Evolutionary conservation across 2,888 invertebrate genomes (phyloP).

Genomic region (Ctena decussata): DNA sequence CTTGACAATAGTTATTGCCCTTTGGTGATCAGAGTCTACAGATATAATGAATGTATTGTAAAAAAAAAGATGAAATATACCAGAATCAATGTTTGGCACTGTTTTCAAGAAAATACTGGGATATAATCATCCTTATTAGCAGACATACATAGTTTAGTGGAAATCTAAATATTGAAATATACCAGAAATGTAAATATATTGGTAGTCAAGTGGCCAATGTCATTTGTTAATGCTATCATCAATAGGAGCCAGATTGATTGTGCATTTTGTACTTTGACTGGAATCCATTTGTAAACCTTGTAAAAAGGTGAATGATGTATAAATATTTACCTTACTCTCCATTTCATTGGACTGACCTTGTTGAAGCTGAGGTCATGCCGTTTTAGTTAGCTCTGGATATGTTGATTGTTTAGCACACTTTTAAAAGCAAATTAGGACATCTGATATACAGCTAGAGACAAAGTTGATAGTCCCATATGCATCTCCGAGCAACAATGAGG

Average conservation of each 20-base stretch:
- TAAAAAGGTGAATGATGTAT: neutral
- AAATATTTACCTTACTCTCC: neutral
- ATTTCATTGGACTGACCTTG: neutral
- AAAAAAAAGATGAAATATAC: too few relatives aligned
- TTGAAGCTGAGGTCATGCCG: neutral
- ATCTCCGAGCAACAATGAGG: too few relatives aligned
- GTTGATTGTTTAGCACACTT: too few relatives aligned
- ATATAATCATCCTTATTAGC: neutral
- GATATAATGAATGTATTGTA: too few relatives aligned
- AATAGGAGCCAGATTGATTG: neutral
- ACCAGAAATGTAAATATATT: conserved; percentile 13
- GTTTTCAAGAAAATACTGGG: neutral
- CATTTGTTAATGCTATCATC: neutral
- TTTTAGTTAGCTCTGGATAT: too few relatives aligned
- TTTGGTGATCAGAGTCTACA: too few relatives aligned
- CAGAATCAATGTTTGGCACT: too few relatives aligned
- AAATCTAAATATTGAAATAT: conserved; percentile 12
- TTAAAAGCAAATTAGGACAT: too few relatives aligned
- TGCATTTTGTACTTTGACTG: neutral
- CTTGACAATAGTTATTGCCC: too few relatives aligned
- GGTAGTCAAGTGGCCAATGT: neutral
- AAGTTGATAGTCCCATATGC: too few relatives aligned
- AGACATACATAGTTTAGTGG: neutral
- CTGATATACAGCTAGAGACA: too few relatives aligned
- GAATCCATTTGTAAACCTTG: neutral